Evolutionary conservation across 2,113 vertebrate species (phyloP), one percentile per base, ranked within the genome.

Genomic region (Pithys albifrons): DNA sequence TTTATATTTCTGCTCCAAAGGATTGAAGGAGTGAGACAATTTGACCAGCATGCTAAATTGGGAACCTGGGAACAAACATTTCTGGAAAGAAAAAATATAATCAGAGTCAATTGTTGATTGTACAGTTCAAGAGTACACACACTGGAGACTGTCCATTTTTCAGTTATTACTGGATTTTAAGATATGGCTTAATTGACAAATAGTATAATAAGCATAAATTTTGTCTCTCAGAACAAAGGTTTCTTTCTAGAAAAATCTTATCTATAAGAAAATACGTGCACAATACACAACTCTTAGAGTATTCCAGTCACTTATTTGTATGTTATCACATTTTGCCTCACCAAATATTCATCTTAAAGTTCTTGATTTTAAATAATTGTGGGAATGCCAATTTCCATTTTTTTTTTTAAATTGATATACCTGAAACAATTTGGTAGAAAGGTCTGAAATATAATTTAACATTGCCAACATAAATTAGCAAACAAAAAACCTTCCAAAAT

Each of bases 101-200:
- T 96, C 96, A 85, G 65, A 91, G 82, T 95, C 97, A 96, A 91
- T 93, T 97, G 88, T 96, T 97, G 92, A 85, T 88, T 65, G 29
- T 78, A 58, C 80, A 74, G 79, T 97, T 97, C 87, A 95, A 92
- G 79, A 73, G 70, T 91, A 82, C 81, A 82, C 11, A 25, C 86
- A 95, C 71, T 89, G 41, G 91, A 96, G 95, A 93, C 87, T 94
- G 88, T 86, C 10, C 84, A 91, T 94, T 97, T 97, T 97, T 96
- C 85, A 95, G 94, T 96, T 93, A 97, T 92, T 73, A 79, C 58
- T 90, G 55, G 62, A 45, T 55, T 95, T 98, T 92, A 97, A 97
- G 92, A 94, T 88, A 91, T 51, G 19, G 46, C 92, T 93, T 94
- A 92, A 94, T 95, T 97, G 94, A 96, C 69, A 95, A 95, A 91